Evolutionary conservation across 2,797 vertebrate genomes (phyloP), one percentile per base, ranked within the genome.

Genomic region (Tadarida brasiliensis): DNA sequence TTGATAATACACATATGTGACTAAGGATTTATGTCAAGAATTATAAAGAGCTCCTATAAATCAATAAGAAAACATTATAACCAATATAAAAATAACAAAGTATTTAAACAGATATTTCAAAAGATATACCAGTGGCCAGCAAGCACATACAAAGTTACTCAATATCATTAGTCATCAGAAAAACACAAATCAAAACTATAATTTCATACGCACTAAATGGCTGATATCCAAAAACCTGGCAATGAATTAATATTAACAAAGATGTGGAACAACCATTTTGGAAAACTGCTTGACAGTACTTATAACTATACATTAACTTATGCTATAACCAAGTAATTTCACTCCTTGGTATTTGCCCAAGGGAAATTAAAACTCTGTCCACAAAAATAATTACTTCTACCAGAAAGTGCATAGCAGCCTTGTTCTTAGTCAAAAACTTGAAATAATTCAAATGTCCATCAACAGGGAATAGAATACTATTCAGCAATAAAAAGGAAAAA

Each of bases 31-130:
- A 47, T 5, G 35, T 26, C 35, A 54, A 73, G 22, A 91, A 85
- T 26, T 49, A 56, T 22, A 71, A 61, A 84, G 10, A 83, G 77
- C 9, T 35, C 39, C 30, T 70, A 54, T 4, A 90, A 94, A 61
- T 33, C 26, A 82, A 19, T 81, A 59, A 73, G 11, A 65, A 90
- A 81, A 93, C 61, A 76, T 76, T 33, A 56, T 11, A 63, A 59
- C 61, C n/a, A 59, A 39, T 59, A 87, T 5, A 24, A 59, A 78
- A 90, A 57, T 17, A 61, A 35, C 22, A 54, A 83, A 83, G 1
- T 20, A 44, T 81, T 93, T 95, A 74, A 82, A 67, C 51, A 94
- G 33, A 82, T 61, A 35, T 39, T 82, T 90, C 26, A 57, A 84
- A 84, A 92, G 56, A 70, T 44, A 22, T 39, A 83, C 12, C 12